Conservation (phyloP, 2,888 invertebrate species). For the Caradrina kadenii region DNA sequence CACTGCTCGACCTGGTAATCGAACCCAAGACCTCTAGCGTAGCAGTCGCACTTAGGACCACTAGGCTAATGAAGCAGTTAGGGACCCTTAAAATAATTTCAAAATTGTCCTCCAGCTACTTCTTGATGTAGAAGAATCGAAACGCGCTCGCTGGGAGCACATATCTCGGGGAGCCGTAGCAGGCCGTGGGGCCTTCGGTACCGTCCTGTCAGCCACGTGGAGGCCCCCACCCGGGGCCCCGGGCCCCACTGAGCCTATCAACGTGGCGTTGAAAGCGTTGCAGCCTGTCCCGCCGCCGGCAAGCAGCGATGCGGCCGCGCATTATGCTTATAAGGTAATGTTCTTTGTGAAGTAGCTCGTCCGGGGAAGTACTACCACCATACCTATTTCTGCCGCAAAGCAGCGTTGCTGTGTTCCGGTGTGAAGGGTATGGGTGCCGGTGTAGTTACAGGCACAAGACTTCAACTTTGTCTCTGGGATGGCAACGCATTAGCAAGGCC, state of each 20-base stretch:
- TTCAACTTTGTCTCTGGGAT: too few species aligned
- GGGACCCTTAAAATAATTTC: not conserved
- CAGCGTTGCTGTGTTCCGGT: too few species aligned
- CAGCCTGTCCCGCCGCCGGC: constrained; percentile 97
- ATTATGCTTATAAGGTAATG: constrained; percentile 82
- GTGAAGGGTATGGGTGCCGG: too few species aligned
- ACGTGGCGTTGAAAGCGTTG: constrained; percentile 97
- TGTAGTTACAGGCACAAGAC: too few species aligned
- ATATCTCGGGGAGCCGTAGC: constrained; percentile 94
- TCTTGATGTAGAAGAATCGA: constrained; percentile 95
- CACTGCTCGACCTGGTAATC: too few species aligned
- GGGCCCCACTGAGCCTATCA: constrained; percentile 74
- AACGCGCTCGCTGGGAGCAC: constrained; percentile 95
- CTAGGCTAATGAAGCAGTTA: too few species aligned
- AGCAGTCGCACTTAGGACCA: too few species aligned
- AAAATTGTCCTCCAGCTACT: constrained; percentile 91
- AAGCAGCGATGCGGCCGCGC: constrained; percentile 67
- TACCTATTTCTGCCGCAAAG: too few species aligned
- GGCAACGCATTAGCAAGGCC: too few species aligned
- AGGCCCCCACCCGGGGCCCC: constrained; percentile 78
- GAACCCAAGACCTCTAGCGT: too few species aligned
- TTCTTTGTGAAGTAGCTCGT: too few species aligned
- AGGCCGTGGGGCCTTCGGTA: constrained; percentile 99
- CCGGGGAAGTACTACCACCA: too few species aligned
- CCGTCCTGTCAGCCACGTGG: constrained; percentile 96